Evolutionary conservation across 2,888 invertebrate genomes (phyloP), one percentile per base, ranked within the genome.

Genomic region (Rhorus exstirpatorius): DNA sequence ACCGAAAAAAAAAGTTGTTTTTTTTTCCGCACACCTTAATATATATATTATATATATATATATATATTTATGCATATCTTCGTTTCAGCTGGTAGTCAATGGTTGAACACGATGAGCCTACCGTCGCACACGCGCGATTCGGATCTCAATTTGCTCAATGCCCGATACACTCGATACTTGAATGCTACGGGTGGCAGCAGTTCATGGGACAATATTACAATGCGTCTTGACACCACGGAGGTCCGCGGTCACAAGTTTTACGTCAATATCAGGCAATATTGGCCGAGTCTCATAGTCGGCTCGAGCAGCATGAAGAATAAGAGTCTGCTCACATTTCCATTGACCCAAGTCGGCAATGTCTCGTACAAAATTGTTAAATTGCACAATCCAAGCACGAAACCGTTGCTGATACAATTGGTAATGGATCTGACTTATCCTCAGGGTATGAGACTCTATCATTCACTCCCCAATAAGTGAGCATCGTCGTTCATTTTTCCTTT

Each of bases 161-260:
- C 94, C 38, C 94, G 96, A 81, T 95, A 95, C 87, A 94, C 94
- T 82, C 94, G 95, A 82, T 97, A 94, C 88, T 91, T 94, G 81
- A 95, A 95, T 88, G 90, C 93, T 12, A 93, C 93, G 85, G 93
- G 93, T 51, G 92, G 93, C 75, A 78, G 76, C 61, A 74, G 77
- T 53, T 90, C 91, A 84, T 95, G 95, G 93, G 94, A 95, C 88
- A 97, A 97, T 92, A 93, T 96, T 67, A 95, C 97, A 21, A 94
- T 97, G 90, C 94, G 95, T 82, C 90, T 97, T 88, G 97, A 97
- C 92, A 97, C 97, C 2, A 95, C 95, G 61, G 96, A 96, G 93
- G 94, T 95, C 68, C 93, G 94, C 83, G 95, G 95, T 81, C 95
- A 96, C 90, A 94, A 95, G 89, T 95, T 96, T 90, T 92, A 95